Conservation (phyloP, 2,888 invertebrate genomes). For the Chromoteleia sp. region DNA sequence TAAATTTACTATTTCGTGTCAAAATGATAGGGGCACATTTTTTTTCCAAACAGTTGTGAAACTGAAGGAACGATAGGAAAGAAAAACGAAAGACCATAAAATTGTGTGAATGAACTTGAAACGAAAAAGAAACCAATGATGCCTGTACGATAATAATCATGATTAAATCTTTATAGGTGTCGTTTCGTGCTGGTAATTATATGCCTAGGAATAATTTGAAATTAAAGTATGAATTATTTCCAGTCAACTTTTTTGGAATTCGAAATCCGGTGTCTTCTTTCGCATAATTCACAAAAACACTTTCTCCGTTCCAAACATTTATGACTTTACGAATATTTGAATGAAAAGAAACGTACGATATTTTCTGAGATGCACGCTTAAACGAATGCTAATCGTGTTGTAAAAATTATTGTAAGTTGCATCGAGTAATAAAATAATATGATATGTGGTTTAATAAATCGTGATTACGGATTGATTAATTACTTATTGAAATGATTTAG, state of each 20-base stretch:
- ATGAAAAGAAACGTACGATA: neutral
- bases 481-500: neutral
- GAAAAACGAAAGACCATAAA: conserved; percentile 22
- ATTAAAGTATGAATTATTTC: conserved; percentile 40
- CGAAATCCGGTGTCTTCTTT: conserved; percentile 2
- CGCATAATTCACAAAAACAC: conserved; percentile 25
- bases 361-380: neutral
- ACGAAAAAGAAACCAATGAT: conserved; percentile 28
- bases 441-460: conserved; percentile 2
- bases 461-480: conserved; percentile 14
- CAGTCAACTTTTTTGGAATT: conserved; percentile 7
- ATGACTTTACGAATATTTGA: neutral
- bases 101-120: conserved; percentile 52
- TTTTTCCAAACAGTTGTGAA: conserved; percentile 46
- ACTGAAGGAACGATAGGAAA: conserved; percentile 9
- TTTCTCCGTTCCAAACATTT: conserved; percentile 14
- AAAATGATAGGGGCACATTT: conserved; percentile 41
- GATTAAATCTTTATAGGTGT: conserved; percentile 38
- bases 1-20: conserved; percentile 20
- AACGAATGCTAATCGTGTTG: neutral
- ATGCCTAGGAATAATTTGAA: neutral
- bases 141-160: conserved; percentile 22
- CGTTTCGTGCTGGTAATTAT: conserved; percentile 37
- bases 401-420: neutral
- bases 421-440: conserved; percentile 11